Evolutionary conservation across 2,888 invertebrate species (phyloP).

Genomic region (Drosophila mercatorum): DNA sequence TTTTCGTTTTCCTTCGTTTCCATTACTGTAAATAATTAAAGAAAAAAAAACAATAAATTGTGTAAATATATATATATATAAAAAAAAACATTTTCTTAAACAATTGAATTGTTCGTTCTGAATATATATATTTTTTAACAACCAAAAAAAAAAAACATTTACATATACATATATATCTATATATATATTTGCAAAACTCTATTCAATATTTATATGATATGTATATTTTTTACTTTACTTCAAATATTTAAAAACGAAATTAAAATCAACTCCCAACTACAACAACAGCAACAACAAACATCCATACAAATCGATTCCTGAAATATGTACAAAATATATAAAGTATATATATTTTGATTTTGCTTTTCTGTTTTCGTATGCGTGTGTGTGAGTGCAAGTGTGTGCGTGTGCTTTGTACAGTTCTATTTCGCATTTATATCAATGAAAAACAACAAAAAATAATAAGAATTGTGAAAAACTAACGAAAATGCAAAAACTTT

Average conservation of each 20-base stretch:
- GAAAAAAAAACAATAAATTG: slow-evolving; percentile 45
- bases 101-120: slow-evolving; percentile 72
- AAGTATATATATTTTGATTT: slow-evolving; percentile 26
- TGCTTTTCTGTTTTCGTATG: slow-evolving; percentile 30
- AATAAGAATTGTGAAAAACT: slow-evolving; percentile 23
- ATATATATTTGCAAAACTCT: slow-evolving; percentile 78
- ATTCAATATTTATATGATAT: slow-evolving; percentile 78
- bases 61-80: slow-evolving; percentile 81
- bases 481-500: slow-evolving; percentile 21
- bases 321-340: slow-evolving; percentile 46
- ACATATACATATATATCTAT: slow-evolving; percentile 69
- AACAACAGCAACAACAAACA: slow-evolving; percentile 45
- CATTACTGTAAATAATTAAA: slow-evolving; percentile 83
- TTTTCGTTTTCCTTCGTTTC: slow-evolving; percentile 45
- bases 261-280: slow-evolving; percentile 48
- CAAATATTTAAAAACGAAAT: slow-evolving; percentile 52
- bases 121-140: slow-evolving; percentile 66
- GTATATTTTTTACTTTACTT: slow-evolving; percentile 71
- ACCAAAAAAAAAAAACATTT: slow-evolving; percentile 14
- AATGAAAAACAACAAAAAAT: slow-evolving; percentile 27
- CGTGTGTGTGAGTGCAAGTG: slow-evolving; percentile 22
- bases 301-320: slow-evolving; percentile 50
- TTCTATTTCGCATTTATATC: slow-evolving; percentile 35
- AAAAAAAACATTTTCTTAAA: slow-evolving; percentile 57
- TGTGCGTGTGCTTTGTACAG: slow-evolving; percentile 37